These are phyloP conservation scores for Diadophis punctatus DNA, from an alignment of 2,113 vertebrate genomes.

Conservation along the genomic window DNA sequence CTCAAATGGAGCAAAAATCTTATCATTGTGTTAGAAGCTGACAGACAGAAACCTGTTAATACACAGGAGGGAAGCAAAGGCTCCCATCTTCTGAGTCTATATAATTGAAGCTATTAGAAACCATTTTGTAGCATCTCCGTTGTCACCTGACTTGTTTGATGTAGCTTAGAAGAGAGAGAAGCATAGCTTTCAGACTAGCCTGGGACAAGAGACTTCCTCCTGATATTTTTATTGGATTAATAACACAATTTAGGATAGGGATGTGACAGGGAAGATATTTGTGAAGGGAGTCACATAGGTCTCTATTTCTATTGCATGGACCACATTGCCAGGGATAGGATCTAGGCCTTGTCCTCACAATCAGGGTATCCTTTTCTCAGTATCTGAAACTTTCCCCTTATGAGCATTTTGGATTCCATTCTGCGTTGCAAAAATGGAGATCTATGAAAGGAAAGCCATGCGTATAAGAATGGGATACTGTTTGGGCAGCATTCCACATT, in stretches of 20 bases:
- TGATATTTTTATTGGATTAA: not conserved
- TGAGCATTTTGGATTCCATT: not conserved
- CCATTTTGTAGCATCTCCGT: not conserved
- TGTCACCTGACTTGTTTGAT: not conserved
- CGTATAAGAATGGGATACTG: not conserved
- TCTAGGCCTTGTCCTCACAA: not conserved
- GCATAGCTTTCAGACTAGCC: not conserved
- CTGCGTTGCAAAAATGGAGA: not conserved
- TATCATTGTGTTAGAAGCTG: conserved; percentile 30
- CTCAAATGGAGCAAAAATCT: conserved; percentile 36
- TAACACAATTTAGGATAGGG: not conserved
- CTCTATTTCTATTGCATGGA: not conserved
- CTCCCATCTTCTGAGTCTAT: not conserved
- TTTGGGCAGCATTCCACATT: not conserved
- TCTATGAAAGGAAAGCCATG: not conserved
- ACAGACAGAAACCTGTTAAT: conserved; percentile 4
- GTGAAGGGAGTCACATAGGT: not conserved
- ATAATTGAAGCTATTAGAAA: not conserved
- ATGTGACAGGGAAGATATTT: not conserved
- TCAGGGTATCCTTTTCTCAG: not conserved
- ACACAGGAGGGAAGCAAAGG: not conserved
- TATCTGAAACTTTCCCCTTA: not conserved
- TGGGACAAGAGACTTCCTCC: fast-evolving
- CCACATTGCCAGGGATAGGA: not conserved
- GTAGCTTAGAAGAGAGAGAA: not conserved